Conservation (phyloP, 2,888 invertebrate genomes). For the Drosophila neutralis region DNA sequence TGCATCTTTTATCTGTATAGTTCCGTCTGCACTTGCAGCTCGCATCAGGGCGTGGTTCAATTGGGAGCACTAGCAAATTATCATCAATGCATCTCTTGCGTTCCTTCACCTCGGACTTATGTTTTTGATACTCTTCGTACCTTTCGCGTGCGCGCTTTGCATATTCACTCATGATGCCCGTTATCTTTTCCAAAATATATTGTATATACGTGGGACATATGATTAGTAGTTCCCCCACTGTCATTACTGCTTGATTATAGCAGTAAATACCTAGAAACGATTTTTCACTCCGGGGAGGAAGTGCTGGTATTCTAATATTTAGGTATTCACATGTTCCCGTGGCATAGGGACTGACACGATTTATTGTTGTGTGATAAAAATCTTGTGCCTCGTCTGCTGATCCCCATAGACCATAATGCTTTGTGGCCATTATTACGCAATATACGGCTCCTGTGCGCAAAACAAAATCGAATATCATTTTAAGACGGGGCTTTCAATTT, state of each 20-base stretch:
- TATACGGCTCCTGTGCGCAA: conserved; percentile 59
- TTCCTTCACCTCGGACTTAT: conserved; percentile 20
- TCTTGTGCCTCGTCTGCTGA: conserved; percentile 42
- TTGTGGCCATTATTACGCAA: conserved; percentile 53
- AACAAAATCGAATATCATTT: conserved; percentile 51
- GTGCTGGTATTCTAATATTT: conserved; percentile 53
- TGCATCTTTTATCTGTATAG: background rate
- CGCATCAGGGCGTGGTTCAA: conserved; percentile 14
- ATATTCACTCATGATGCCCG: conserved; percentile 20
- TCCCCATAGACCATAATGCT: conserved; percentile 54
- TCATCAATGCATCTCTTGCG: conserved; percentile 36
- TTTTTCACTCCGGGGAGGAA: conserved; percentile 57
- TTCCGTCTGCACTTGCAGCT: conserved; percentile 7
- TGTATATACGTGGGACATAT: conserved; percentile 43
- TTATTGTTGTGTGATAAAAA: conserved; percentile 35
- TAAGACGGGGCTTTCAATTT: background rate
- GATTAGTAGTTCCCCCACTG: conserved; percentile 42
- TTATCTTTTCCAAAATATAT: conserved; percentile 27
- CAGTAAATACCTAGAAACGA: conserved; percentile 52
- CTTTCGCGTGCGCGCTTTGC: background rate
- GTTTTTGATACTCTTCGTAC: conserved; percentile 26
- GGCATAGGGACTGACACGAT: conserved; percentile 41
- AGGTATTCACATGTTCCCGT: conserved; percentile 40
- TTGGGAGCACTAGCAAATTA: conserved; percentile 21
- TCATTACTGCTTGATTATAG: conserved; percentile 55